These are phyloP conservation scores for Helobdella robusta DNA, from an alignment of 2,888 invertebrate genomes.

Conservation along the genomic window DNA sequence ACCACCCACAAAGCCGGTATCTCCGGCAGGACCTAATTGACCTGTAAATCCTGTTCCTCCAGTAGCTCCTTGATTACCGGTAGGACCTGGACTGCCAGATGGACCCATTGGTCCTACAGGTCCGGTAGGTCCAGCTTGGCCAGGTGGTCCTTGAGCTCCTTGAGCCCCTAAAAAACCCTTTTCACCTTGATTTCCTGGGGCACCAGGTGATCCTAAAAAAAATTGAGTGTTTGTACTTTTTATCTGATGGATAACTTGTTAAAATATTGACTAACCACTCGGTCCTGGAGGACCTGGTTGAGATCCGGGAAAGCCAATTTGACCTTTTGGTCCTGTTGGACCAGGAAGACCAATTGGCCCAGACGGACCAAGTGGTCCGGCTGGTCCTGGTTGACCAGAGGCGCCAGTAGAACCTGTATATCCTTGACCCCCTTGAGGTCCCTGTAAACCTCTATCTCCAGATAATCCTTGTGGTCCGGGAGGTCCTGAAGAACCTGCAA, in stretches of 20 bases:
- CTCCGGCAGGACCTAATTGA: slow-evolving; percentile 13
- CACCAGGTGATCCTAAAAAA: slow-evolving; percentile 10
- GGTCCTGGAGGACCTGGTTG: slow-evolving; percentile 27
- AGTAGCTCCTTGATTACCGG: slow-evolving; percentile 11
- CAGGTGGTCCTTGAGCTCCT: slow-evolving; percentile 14
- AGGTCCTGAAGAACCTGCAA: slow-evolving; percentile 28
- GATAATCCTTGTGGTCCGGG: slow-evolving; percentile 17
- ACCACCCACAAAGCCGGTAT: slow-evolving; percentile 16
- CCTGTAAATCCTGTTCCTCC: slow-evolving; percentile 26
- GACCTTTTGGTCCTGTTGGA: neutral
- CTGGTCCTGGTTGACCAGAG: slow-evolving; percentile 31
- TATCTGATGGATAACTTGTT: too few species aligned
- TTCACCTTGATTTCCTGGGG: slow-evolving; percentile 4
- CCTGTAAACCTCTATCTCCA: neutral
- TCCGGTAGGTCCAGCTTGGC: slow-evolving; percentile 18
- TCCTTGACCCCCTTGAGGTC: slow-evolving; percentile 15
- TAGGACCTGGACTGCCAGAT: slow-evolving; percentile 26
- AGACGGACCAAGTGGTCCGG: slow-evolving; percentile 16
- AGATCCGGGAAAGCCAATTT: slow-evolving; percentile 25
- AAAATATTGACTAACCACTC: too few species aligned
- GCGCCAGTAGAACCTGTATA: slow-evolving; percentile 31
- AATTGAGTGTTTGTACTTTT: neutral
- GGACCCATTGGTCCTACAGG: slow-evolving; percentile 15
- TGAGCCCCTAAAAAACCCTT: neutral
- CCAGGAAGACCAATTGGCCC: slow-evolving; percentile 5